These are phyloP conservation scores for Pristionchus pacificus DNA, from an alignment of 1,140 invertebrate species.

Conservation along the genomic window DNA sequence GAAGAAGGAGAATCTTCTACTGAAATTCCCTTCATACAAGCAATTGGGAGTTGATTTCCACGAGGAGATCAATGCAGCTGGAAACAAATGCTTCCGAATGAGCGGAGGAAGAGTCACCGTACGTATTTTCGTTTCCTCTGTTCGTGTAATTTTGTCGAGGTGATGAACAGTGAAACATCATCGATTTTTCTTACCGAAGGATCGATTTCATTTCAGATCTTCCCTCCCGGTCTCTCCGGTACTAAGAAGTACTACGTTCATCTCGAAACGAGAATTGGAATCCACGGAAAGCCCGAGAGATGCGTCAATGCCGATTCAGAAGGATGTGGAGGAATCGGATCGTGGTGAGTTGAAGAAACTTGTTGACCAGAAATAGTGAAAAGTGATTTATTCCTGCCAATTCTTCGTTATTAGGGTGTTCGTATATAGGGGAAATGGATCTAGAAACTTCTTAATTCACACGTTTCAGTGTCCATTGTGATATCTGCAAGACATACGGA, in stretches of 20 bases:
- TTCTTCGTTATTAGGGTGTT: background rate
- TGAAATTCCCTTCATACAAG: conserved; percentile 56
- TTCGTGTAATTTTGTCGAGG: background rate
- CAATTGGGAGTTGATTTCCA: conserved; percentile 54
- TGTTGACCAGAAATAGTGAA: background rate
- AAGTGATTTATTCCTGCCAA: conserved; percentile 20
- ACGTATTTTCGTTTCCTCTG: background rate
- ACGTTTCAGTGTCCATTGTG: conserved; percentile 51
- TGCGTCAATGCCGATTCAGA: conserved; percentile 56
- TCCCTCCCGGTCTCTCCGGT: conserved; percentile 48
- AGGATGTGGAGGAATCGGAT: conserved; percentile 56
- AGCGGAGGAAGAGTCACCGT: conserved; percentile 54
- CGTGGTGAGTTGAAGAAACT: conserved; percentile 39
- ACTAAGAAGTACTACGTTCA: conserved; percentile 54
- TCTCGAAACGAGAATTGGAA: conserved; percentile 54
- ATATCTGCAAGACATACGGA: conserved; percentile 53
- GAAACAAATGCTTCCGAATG: conserved; percentile 57
- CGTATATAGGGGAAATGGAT: background rate
- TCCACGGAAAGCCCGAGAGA: conserved; percentile 54
- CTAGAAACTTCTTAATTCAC: conserved; percentile 4
- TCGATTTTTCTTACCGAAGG: background rate
- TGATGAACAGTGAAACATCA: too few species aligned
- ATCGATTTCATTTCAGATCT: conserved; percentile 23
- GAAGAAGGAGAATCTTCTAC: conserved; percentile 52
- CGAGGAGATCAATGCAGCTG: conserved; percentile 50